phyloP scores from a whole-genome alignment of 2,113 vertebrate species.

The Drymodes brunneopygia region DNA sequence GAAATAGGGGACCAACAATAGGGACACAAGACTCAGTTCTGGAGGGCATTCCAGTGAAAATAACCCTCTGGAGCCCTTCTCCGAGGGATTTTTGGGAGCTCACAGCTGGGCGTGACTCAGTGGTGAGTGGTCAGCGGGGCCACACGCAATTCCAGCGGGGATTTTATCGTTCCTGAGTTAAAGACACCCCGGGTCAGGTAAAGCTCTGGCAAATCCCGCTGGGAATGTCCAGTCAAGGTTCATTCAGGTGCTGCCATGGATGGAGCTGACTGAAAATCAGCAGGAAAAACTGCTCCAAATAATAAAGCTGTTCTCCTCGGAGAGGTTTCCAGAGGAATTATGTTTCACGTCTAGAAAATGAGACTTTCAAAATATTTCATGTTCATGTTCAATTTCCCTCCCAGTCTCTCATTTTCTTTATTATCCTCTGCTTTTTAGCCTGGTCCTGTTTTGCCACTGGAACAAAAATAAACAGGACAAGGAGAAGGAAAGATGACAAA shows the following conservation, averaged over 20 bases:
- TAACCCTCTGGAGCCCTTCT: not conserved
- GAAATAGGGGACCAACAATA: accelerated
- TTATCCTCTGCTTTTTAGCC: not conserved
- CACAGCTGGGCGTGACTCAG: not conserved
- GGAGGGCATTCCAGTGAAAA: accelerated
- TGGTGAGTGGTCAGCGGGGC: not conserved
- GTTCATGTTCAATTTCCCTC: not conserved
- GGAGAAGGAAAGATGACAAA: not conserved
- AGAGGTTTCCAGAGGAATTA: not conserved
- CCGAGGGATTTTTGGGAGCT: not conserved
- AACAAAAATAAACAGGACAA: not conserved
- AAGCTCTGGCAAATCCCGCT: accelerated
- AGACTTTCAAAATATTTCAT: not conserved
- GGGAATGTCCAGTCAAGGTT: not conserved
- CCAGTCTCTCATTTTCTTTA: not conserved
- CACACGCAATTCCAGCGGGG: accelerated
- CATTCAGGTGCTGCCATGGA: not conserved
- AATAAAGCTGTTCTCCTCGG: not conserved
- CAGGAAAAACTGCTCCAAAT: not conserved
- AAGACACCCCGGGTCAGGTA: not conserved
- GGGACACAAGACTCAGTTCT: no score
- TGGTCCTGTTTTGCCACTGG: not conserved
- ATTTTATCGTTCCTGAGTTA: not conserved
- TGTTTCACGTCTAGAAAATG: not conserved
- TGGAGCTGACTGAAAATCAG: not conserved